phyloP scores from a whole-genome alignment of 2,113 vertebrate species.

The Heterotis niloticus region DNA sequence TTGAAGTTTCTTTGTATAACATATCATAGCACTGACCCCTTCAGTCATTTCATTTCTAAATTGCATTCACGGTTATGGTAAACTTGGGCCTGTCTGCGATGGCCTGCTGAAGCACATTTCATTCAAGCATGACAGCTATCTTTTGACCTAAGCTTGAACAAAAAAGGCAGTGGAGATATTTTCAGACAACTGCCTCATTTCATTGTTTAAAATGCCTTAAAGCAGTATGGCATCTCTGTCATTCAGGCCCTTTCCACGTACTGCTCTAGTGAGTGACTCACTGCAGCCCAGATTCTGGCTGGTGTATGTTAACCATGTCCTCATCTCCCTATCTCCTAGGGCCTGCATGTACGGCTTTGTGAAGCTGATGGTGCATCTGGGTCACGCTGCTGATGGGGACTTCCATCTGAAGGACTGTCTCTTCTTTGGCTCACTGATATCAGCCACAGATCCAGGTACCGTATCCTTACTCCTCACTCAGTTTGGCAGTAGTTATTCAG shows the following conservation, averaged over 20 bases:
- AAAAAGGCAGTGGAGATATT: no score
- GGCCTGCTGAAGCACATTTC: no score
- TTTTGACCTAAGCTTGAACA: neutral
- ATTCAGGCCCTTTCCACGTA: neutral
- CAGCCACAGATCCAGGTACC: slow-evolving; percentile 82
- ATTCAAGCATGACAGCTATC: neutral
- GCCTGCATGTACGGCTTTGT: slow-evolving; percentile 76
- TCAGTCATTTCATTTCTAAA: no score
- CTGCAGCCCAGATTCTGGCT: neutral
- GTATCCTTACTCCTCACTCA: no score
- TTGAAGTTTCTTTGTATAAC: no score
- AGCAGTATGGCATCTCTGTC: neutral
- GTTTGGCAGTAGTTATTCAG: no score
- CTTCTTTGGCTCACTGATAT: slow-evolving; percentile 79
- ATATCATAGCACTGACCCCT: no score
- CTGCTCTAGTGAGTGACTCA: slow-evolving; percentile 13
- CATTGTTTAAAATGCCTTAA: neutral
- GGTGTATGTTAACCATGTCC: slow-evolving; percentile 42
- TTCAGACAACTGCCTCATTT: neutral
- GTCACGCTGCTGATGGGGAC: slow-evolving; percentile 61
- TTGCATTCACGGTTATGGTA: neutral
- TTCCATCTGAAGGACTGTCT: slow-evolving; percentile 80
- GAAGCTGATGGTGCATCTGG: slow-evolving; percentile 66
- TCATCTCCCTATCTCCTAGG: slow-evolving; percentile 56
- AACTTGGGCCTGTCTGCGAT: neutral